These are phyloP conservation scores for Acridotheres tristis DNA, from an alignment of 2,797 vertebrate genomes.

Conservation along the genomic window DNA sequence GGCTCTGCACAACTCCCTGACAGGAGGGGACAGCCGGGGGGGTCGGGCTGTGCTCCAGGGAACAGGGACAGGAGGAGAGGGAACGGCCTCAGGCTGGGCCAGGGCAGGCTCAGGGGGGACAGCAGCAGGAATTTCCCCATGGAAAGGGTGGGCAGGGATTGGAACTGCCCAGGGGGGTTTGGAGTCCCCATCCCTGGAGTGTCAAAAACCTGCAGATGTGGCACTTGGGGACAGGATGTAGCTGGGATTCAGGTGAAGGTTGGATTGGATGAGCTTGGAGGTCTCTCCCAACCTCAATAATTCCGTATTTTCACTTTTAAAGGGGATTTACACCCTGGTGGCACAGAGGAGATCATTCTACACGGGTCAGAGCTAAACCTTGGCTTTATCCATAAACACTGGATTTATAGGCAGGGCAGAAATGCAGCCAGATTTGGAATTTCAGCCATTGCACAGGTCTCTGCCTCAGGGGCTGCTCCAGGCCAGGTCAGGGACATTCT, in stretches of 20 bases:
- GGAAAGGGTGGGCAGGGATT: fast-evolving
- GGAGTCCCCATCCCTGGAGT: background rate
- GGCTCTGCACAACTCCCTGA: background rate
- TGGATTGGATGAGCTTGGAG: background rate
- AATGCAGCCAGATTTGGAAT: background rate
- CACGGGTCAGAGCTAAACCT: fast-evolving
- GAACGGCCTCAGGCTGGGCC: too few species aligned
- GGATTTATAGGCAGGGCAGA: background rate
- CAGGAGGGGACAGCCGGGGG: background rate
- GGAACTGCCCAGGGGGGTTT: background rate
- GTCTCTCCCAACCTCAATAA: fast-evolving
- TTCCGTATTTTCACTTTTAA: background rate
- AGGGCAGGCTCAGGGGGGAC: too few species aligned
- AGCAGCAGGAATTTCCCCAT: too few species aligned
- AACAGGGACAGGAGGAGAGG: background rate
- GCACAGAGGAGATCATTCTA: fast-evolving
- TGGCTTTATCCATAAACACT: fast-evolving
- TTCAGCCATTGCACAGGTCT: fast-evolving
- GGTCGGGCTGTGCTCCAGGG: background rate
- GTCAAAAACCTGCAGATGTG: background rate
- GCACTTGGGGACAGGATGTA: background rate
- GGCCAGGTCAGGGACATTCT: background rate
- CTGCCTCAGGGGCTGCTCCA: background rate
- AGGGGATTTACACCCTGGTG: background rate
- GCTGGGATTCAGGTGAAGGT: background rate